Conservation (phyloP, 2,888 invertebrate genomes). For the Macrosiphum euphorbiae region DNA sequence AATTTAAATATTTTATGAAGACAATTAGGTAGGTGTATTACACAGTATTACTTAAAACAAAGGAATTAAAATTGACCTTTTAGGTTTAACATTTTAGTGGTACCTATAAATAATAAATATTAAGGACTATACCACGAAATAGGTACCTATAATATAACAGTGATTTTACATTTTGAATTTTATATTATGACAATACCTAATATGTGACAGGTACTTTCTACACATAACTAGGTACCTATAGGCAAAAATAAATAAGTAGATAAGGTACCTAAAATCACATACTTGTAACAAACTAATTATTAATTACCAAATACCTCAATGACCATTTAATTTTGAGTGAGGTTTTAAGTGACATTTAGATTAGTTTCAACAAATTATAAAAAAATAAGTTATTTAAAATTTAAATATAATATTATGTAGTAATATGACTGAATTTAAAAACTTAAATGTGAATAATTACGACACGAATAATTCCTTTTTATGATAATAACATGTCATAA, state of each 20-base stretch:
- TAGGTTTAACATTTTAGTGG: not conserved
- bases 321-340: not conserved
- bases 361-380: too few relatives aligned
- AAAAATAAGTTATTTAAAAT: too few relatives aligned
- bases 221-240: not conserved
- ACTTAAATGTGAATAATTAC: not conserved
- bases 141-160: not conserved
- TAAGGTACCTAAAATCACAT: not conserved
- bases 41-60: not conserved
- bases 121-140: not conserved
- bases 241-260: not conserved
- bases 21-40: not conserved
- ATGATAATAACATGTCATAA: not conserved
- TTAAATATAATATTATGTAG: not conserved
- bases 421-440: not conserved
- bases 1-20: not conserved
- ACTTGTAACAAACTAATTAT: not conserved
- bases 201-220: not conserved
- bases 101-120: not conserved
- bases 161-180: not conserved
- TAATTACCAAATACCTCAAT: not conserved
- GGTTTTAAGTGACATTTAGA: too few relatives aligned
- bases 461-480: not conserved
- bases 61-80: not conserved
- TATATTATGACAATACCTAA: not conserved